Conservation (phyloP, 2,888 invertebrate genomes). For the Hypomecis punctinalis region DNA sequence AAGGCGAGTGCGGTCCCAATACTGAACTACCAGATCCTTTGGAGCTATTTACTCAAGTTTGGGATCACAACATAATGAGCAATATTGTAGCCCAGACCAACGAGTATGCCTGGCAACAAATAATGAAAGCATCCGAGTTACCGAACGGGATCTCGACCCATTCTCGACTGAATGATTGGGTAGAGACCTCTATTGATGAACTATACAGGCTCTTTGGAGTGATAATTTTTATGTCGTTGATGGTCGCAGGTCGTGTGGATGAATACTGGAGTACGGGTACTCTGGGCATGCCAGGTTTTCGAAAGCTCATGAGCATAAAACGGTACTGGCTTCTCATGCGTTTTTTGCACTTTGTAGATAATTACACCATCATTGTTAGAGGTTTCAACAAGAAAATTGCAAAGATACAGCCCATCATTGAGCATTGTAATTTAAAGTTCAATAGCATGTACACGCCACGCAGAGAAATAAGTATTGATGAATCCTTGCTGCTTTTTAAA, state of each 20-base stretch:
- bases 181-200: constrained; percentile 34
- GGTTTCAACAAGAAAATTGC: constrained; percentile 25
- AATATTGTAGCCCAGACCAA: constrained; percentile 24
- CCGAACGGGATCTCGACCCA: constrained; percentile 17
- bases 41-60: constrained; percentile 17
- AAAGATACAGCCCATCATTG: constrained; percentile 21
- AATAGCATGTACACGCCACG: constrained; percentile 19
- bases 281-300: constrained; percentile 23
- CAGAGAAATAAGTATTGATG: constrained; percentile 27
- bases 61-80: constrained; percentile 21
- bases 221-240: constrained; percentile 31
- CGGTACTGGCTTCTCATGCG: constrained; percentile 17
- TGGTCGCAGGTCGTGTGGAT: constrained; percentile 14
- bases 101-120: constrained; percentile 17
- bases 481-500: constrained; percentile 40
- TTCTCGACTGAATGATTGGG: constrained; percentile 32
- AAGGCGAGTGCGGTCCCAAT: constrained; percentile 14
- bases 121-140: constrained; percentile 5
- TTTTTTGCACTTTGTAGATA: constrained; percentile 35
- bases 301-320: constrained; percentile 5
- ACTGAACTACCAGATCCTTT: constrained; percentile 3
- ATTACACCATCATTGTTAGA: constrained; percentile 3
- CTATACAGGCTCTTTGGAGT: constrained; percentile 32
- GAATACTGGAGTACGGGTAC: constrained; percentile 34
- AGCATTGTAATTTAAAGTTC: constrained; percentile 28